Evolutionary conservation across 2,797 vertebrate species (phyloP), one percentile per base, ranked within the genome.

Genomic region (Ciconia nigra): DNA sequence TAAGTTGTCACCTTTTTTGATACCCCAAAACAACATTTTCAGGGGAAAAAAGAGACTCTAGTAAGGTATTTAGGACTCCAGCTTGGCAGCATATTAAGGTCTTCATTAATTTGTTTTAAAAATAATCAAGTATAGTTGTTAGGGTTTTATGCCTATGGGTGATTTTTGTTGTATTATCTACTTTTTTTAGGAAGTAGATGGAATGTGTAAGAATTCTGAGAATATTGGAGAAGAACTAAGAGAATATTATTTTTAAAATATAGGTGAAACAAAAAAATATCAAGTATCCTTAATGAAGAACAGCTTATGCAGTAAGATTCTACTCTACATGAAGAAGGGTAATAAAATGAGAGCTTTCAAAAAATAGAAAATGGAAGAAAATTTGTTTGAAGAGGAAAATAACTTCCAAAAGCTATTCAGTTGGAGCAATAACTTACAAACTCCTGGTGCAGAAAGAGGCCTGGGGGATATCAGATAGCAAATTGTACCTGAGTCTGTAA

Each of bases 121-220:
- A 71, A 59, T 29, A 72, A 46, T 59, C 7, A 55, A 9, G 6
- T 44, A 24, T 61, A 26, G 3, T 52, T 63, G 35, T 29, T 80
- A 15, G 5, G 5, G 3, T 5, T 51, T 73, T 78, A 52, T 51
- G 4, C 4, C 59, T 57, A 29, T 3, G 0, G 14, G 5, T n/a
- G 47, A 28, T 55, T 78, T 69, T 87, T 7, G 0, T 37, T 81
- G 4, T 8, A 58, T 58, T 76, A 25, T 15, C 22, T 81, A 26
- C 3, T 63, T 82, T 87, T 87, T 89, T 82, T 24, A 62, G 16
- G 13, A 76, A 47, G 25, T 42, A 54, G 16, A 33, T 69, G 10
- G 14, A 73, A 74, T 21, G 8, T 29, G 10, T 42, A 65, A 46
- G 35, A 76, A n/a, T 6, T 22, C 15, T 41, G 61, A 84, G 25